Conservation (phyloP, 2,113 vertebrate genomes). For the Indicator indicator region DNA sequence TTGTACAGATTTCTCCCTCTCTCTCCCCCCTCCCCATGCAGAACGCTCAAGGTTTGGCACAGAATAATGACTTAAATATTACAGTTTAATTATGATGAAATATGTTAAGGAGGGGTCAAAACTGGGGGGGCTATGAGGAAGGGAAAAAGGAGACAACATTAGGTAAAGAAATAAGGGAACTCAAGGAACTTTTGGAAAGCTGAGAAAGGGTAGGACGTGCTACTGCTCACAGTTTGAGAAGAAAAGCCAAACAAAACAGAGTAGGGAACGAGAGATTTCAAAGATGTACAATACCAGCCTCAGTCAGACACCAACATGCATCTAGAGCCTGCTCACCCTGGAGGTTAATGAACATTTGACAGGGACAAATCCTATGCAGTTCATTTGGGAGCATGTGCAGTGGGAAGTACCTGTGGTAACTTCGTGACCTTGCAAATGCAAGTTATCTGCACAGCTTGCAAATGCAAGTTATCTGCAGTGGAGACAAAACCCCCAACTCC, state of each 20-base stretch:
- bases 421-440: not conserved
- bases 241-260: constrained; percentile 36
- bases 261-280: not conserved
- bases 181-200: constrained; percentile 14
- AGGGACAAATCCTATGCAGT: not conserved
- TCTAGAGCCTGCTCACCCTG: not conserved
- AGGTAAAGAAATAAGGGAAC: not conserved
- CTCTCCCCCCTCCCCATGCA: not conserved
- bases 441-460: not conserved
- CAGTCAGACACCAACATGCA: not conserved
- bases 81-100: constrained; percentile 7
- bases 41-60: constrained; percentile 8
- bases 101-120: not conserved
- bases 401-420: not conserved
- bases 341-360: not conserved
- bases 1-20: constrained; percentile 21
- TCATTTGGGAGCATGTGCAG: not conserved
- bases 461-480: not conserved
- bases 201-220: not conserved
- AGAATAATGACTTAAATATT: constrained; percentile 22
- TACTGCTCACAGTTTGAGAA: constrained; percentile 1
- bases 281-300: not conserved
- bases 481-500: not conserved
- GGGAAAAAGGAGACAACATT: not conserved
- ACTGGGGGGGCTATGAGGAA: not conserved